Evolutionary conservation across 2,888 invertebrate species (phyloP).

Genomic region (Scaptomyza caliginosa): DNA sequence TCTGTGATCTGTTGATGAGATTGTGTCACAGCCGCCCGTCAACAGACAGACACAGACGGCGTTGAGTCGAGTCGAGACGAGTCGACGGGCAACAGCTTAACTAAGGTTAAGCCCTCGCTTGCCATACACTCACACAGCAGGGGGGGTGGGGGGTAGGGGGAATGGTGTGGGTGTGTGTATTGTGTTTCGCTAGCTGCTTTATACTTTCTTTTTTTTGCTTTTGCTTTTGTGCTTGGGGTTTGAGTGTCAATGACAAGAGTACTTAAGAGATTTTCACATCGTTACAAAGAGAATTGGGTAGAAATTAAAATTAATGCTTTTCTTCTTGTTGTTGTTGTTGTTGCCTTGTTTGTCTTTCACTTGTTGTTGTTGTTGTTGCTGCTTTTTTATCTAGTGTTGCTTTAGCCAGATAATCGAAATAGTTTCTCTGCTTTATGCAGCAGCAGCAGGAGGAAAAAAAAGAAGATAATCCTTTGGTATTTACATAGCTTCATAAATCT

Average conservation of each 20-base stretch:
- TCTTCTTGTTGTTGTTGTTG: slow-evolving; percentile 29
- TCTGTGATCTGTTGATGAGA: slow-evolving; percentile 81
- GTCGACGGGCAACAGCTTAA: slow-evolving; percentile 69
- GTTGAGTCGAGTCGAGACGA: slow-evolving; percentile 13
- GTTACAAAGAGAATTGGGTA: slow-evolving; percentile 79
- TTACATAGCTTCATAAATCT: slow-evolving; percentile 9
- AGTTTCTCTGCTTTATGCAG: too few species aligned
- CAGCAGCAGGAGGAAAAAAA: neutral
- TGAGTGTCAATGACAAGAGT: slow-evolving; percentile 81
- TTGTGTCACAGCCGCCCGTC: slow-evolving; percentile 75
- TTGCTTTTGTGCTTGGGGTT: slow-evolving; percentile 45
- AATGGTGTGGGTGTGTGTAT: slow-evolving; percentile 25
- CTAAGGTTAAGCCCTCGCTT: slow-evolving; percentile 75
- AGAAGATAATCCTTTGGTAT: neutral
- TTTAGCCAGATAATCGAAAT: slow-evolving; percentile 27
- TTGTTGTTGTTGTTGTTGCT: slow-evolving; percentile 12
- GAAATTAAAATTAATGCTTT: slow-evolving; percentile 81
- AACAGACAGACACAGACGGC: slow-evolving; percentile 38
- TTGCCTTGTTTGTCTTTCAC: slow-evolving; percentile 17
- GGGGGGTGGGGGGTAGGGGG: slow-evolving; percentile 5
- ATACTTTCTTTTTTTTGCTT: slow-evolving; percentile 4
- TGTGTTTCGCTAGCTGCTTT: slow-evolving; percentile 18
- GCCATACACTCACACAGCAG: slow-evolving; percentile 13
- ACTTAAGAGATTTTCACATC: slow-evolving; percentile 83
- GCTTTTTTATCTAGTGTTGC: neutral